These are phyloP conservation scores for Tenebrosternarchus preto DNA, from an alignment of 2,113 vertebrate species.

Conservation along the genomic window DNA sequence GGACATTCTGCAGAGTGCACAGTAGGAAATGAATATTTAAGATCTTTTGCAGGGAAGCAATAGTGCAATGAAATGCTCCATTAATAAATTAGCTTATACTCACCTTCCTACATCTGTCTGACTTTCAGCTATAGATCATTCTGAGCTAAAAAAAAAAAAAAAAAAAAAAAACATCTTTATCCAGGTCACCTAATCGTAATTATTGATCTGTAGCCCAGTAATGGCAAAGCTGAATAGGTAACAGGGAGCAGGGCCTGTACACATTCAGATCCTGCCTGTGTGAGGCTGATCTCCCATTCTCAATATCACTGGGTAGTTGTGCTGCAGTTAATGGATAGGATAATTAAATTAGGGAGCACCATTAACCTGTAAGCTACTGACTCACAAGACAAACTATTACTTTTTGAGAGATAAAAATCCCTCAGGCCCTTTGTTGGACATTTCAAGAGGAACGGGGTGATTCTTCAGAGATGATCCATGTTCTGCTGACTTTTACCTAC, in stretches of 20 bases:
- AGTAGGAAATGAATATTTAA: not conserved
- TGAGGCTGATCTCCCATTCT: constrained; percentile 8
- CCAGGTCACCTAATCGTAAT: not conserved
- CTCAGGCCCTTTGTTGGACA: not conserved
- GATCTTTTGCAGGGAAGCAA: not conserved
- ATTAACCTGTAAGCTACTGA: not conserved
- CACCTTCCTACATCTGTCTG: not conserved
- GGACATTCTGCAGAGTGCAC: not conserved
- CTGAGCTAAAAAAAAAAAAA: no score
- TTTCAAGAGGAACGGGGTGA: not conserved
- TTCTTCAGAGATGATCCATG: not conserved
- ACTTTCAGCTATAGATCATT: not conserved
- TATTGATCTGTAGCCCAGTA: constrained; percentile 19
- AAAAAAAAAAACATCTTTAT: not conserved
- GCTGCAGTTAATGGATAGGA: constrained; percentile 21
- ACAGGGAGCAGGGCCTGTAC: constrained; percentile 4
- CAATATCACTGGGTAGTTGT: constrained; percentile 13
- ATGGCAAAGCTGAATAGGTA: constrained; percentile 1
- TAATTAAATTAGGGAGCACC: constrained; percentile 21
- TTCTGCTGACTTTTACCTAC: not conserved
- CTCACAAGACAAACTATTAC: constrained; percentile 9
- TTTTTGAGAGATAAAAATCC: not conserved
- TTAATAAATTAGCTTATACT: not conserved
- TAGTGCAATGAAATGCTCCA: not conserved
- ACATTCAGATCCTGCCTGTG: constrained; percentile 18